A percentile compares a stretch with the other conserved stretches of the same genome.
These are phyloP conservation scores for Hemibagrus wyckioides DNA, from an alignment of 2,113 vertebrate species.

Conservation along the genomic window DNA sequence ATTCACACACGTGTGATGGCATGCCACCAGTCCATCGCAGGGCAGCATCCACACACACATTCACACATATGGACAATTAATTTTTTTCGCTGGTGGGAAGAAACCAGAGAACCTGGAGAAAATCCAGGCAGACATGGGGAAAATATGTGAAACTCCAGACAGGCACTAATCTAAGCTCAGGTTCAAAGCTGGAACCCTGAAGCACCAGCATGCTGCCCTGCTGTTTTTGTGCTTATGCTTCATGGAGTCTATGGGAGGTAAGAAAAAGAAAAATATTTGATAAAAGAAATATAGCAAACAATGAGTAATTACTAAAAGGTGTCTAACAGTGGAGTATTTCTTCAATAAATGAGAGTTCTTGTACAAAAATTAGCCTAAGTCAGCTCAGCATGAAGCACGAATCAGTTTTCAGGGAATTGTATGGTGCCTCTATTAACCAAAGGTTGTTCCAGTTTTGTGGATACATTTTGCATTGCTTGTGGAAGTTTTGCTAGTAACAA, in stretches of 20 bases:
- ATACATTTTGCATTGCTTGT: slow-evolving; percentile 18
- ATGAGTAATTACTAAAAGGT: background rate
- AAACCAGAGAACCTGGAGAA: background rate
- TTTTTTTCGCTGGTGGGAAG: background rate
- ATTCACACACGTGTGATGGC: background rate
- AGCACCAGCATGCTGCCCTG: background rate
- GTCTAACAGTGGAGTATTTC: background rate
- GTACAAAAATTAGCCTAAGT: background rate
- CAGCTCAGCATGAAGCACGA: background rate
- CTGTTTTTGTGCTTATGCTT: background rate
- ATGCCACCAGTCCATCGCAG: background rate
- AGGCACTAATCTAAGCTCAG: background rate
- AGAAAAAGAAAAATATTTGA: background rate
- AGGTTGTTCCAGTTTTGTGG: slow-evolving; percentile 9
- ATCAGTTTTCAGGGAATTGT: slow-evolving; percentile 9
- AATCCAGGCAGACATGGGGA: background rate
- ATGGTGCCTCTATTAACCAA: slow-evolving; percentile 23
- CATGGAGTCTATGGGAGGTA: background rate
- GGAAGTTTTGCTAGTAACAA: slow-evolving; percentile 11
- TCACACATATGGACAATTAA: background rate
- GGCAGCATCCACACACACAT: background rate
- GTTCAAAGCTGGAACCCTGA: background rate
- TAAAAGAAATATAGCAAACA: background rate
- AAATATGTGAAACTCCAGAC: background rate
- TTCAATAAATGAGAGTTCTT: background rate